Evolutionary conservation across 1,140 invertebrate species (phyloP).

Genomic region (Drosophila dunni): DNA sequence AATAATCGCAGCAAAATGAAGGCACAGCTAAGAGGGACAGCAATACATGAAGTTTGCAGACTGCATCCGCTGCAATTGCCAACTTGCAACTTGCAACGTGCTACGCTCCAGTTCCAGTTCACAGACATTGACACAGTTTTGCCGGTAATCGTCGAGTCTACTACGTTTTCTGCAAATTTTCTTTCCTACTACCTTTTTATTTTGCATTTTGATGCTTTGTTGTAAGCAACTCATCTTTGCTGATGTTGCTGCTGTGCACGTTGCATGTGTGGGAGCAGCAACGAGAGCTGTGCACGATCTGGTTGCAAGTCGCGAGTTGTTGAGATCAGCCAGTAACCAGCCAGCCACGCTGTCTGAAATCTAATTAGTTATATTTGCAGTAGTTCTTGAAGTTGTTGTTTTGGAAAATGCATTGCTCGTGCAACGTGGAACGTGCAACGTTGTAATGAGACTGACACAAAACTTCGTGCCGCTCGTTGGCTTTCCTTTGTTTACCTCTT

Average conservation of each 20-base stretch:
- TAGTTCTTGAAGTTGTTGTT: conserved; percentile 19
- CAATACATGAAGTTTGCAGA: not conserved
- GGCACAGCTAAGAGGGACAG: not conserved
- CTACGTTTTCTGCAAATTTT: conserved; percentile 6
- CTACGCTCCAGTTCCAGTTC: conserved; percentile 82
- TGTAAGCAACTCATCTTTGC: conserved; percentile 36
- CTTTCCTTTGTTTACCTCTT: conserved; percentile 45
- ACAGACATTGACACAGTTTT: conserved; percentile 83
- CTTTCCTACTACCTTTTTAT: conserved; percentile 10
- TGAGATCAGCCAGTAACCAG: conserved; percentile 20
- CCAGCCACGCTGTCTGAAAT: conserved; percentile 62
- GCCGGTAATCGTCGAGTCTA: conserved; percentile 18
- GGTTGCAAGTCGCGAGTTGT: conserved; percentile 13
- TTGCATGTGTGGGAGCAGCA: conserved; percentile 63
- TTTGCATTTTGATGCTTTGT: conserved; percentile 18
- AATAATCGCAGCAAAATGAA: conserved; percentile 32
- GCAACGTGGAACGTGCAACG: conserved; percentile 52
- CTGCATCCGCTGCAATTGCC: not conserved
- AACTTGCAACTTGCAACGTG: conserved; percentile 22
- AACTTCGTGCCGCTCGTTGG: conserved; percentile 65
- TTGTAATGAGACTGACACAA: conserved; percentile 67
- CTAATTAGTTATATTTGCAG: conserved; percentile 69
- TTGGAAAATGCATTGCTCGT: conserved; percentile 47
- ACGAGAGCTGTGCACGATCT: conserved; percentile 25
- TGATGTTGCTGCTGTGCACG: conserved; percentile 38